Conservation (phyloP, 1,140 invertebrate genomes). For the Ptiloglossa arizonensis region DNA sequence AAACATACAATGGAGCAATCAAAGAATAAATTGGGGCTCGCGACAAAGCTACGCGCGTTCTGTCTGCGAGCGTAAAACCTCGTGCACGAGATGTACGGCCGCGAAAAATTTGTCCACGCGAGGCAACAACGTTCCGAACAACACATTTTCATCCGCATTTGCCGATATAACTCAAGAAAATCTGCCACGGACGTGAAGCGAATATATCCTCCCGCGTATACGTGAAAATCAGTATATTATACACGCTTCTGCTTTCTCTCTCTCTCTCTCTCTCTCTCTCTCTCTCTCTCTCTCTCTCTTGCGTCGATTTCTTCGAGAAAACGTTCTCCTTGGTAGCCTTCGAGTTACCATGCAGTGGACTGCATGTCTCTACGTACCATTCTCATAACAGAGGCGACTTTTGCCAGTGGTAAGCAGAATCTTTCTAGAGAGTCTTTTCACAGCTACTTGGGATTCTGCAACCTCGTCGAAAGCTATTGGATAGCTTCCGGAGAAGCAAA, state of each 20-base stretch:
- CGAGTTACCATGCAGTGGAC: background rate
- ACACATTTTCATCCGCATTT: conserved; percentile 39
- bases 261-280: background rate
- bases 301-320: background rate
- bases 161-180: conserved; percentile 42
- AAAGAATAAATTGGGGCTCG: conserved; percentile 31
- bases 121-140: conserved; percentile 25
- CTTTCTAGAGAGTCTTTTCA: background rate
- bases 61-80: conserved; percentile 15
- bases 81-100: background rate
- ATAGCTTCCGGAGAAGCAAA: no score
- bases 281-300: conserved; percentile 7
- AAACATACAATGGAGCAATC: conserved; percentile 31
- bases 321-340: conserved; percentile 2
- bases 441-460: background rate
- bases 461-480: background rate
- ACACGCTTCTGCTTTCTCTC: background rate
- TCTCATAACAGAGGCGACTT: background rate
- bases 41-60: conserved; percentile 18
- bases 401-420: background rate
- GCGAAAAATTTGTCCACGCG: conserved; percentile 34
- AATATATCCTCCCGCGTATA: conserved; percentile 19
- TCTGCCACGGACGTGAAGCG: conserved; percentile 38
- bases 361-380: background rate
- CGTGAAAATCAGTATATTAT: conserved; percentile 46